Base-by-base conservation (phyloP, 2,888 invertebrate species). In the Melolontha melolontha region DNA sequence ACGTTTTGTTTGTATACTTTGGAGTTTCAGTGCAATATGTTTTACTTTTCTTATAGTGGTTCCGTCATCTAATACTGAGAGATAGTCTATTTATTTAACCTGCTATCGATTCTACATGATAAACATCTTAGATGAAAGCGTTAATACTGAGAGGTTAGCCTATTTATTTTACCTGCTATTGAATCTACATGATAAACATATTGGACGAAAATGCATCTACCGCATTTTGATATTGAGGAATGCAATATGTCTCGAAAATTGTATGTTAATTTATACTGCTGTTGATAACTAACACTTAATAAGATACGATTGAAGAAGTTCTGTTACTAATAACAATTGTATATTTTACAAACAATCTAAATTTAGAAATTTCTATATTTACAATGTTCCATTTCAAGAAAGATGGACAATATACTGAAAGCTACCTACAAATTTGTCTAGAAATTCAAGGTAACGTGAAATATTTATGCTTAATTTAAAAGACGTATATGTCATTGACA, bases 1-100 rank as follows among this genome's bases (percentile, higher is more conserved):
- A 55, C 27, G 17, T 41, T 34, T 59, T 59, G 59, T 59, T 59
- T 59, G 44, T 59, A 59, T 59, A 59, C 29, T 59, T 59, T 59
- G 10, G 29, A 34, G 12, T 22, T 27, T 22, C 42, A 44, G 12
- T 57, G 22, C 42, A 29, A 57, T 57, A 57, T 64, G 64, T 64
- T 64, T 51, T 51, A 51, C 41, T 52, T 64, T 52, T 41, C 50
- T 64, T 29, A 17, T 42, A 54, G 42, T 57, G 29, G 29, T 59
- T 59, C 59, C 59, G 34, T 59, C 59, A 59, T 59, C 44, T 59
- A 59, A 59, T 59, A 42, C 59, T 34, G 59, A 16, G 47, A 44
- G 44, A 11, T 16, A 29, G 59, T 47, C 14, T 47, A 34, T 47
- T 62, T 62, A 62, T 17, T 34, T 47, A 62, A 39, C 47, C 17